phyloP scores from a whole-genome alignment of 2,888 invertebrate genomes.

The Aphodius sticticus region DNA sequence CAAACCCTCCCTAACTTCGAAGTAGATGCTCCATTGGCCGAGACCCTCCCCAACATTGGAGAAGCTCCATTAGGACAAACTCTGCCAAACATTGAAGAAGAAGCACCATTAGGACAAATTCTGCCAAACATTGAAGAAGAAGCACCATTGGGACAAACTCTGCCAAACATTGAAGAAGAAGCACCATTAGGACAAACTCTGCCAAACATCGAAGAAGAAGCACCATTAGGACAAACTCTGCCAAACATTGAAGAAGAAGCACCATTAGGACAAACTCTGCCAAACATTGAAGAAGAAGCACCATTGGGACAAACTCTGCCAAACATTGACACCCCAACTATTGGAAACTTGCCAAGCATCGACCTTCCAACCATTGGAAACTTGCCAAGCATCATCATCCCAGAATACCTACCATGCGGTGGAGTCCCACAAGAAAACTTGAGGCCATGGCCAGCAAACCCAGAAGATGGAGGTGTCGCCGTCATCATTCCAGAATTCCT shows the following conservation, averaged over 20 bases:
- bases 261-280: conserved; percentile 8
- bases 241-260: conserved; percentile 11
- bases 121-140: not conserved
- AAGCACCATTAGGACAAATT: not conserved
- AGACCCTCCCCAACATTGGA: not conserved
- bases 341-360: not conserved
- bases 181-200: conserved; percentile 10
- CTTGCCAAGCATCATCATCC: conserved; percentile 5
- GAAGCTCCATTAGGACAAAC: conserved; percentile 9
- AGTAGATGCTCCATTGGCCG: not conserved
- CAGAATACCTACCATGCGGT: not conserved
- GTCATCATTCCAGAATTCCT: not conserved
- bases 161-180: conserved; percentile 7
- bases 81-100: not conserved
- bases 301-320: not conserved
- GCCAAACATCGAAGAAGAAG: not conserved
- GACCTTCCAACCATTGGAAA: not conserved
- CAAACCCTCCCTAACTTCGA: not conserved
- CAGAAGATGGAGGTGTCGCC: conserved; percentile 4
- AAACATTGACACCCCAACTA: not conserved
- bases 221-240: not conserved
- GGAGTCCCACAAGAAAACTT: not conserved
- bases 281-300: not conserved
- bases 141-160: not conserved
- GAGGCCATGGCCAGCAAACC: conserved; percentile 21